These are phyloP conservation scores for Eulithis testata DNA, from an alignment of 2,888 invertebrate genomes.

Conservation along the genomic window DNA sequence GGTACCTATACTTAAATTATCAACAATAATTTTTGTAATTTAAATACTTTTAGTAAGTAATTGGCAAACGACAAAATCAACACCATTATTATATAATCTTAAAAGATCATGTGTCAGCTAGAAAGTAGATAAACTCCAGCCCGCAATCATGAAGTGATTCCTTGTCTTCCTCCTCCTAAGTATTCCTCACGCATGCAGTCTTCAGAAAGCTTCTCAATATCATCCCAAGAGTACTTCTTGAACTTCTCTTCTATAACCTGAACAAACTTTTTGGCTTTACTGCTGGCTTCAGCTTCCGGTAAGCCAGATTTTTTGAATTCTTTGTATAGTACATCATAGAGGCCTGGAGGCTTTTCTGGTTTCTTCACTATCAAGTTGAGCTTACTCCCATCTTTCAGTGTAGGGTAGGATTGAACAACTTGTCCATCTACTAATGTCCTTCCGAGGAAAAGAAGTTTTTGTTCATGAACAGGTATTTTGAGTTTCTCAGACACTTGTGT, in stretches of 20 bases:
- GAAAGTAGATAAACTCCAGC: neutral
- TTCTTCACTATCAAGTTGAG: constrained; percentile 89
- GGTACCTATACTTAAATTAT: no score
- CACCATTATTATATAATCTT: neutral
- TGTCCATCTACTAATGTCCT: constrained; percentile 89
- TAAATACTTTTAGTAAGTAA: no score
- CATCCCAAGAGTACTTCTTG: constrained; percentile 83
- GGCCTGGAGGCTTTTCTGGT: constrained; percentile 86
- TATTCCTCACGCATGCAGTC: constrained; percentile 62
- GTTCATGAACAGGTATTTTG: constrained; percentile 87
- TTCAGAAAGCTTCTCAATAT: constrained; percentile 82
- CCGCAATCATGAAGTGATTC: neutral
- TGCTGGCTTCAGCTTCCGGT: constrained; percentile 86
- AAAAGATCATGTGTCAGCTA: neutral
- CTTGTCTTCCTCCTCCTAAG: constrained; percentile 39
- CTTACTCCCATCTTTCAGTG: constrained; percentile 90
- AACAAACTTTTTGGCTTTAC: constrained; percentile 84
- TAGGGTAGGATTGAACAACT: constrained; percentile 87
- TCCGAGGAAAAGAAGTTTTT: constrained; percentile 89
- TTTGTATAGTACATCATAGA: constrained; percentile 84
- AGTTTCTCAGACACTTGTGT: constrained; percentile 86
- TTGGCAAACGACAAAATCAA: no score
- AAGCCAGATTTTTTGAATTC: constrained; percentile 85
- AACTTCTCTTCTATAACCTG: constrained; percentile 82
- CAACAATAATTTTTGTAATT: no score